These are phyloP conservation scores for Megathymus violae DNA, from an alignment of 1,140 invertebrate genomes.

Conservation along the genomic window DNA sequence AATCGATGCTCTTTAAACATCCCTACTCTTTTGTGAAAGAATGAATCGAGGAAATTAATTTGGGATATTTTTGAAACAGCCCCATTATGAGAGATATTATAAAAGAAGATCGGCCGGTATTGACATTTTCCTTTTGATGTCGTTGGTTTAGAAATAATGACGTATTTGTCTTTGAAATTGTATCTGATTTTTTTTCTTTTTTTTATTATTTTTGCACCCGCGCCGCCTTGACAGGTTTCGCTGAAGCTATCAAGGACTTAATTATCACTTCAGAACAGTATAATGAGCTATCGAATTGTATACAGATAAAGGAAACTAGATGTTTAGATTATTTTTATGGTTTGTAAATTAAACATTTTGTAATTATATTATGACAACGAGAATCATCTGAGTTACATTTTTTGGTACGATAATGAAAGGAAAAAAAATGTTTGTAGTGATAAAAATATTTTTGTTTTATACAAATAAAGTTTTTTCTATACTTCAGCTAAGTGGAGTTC, in stretches of 20 bases:
- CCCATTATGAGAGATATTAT: constrained; percentile 70
- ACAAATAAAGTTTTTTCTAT: no score
- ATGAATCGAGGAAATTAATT: constrained; percentile 76
- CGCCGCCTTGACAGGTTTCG: no score
- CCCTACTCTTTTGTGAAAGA: constrained; percentile 60
- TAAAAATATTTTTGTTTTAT: no score
- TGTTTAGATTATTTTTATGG: no score
- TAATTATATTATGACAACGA: no score
- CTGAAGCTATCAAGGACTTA: constrained; percentile 26
- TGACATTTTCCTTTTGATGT: constrained; percentile 68
- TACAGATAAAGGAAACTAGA: constrained; percentile 19
- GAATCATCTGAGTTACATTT: no score
- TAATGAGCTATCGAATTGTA: constrained; percentile 30
- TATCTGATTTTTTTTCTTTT: constrained; percentile 45
- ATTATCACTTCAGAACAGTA: constrained; percentile 24
- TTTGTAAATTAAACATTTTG: no score
- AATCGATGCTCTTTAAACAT: background rate
- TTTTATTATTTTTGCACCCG: no score
- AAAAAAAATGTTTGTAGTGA: no score
- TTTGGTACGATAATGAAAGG: no score
- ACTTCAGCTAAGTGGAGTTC: no score
- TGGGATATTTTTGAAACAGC: constrained; percentile 62
- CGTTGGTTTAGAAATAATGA: constrained; percentile 58
- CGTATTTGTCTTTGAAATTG: constrained; percentile 68
- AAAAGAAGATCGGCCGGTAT: constrained; percentile 61